Evolutionary conservation across 2,888 invertebrate genomes (phyloP).

Genomic region (Cheilosia grossa): DNA sequence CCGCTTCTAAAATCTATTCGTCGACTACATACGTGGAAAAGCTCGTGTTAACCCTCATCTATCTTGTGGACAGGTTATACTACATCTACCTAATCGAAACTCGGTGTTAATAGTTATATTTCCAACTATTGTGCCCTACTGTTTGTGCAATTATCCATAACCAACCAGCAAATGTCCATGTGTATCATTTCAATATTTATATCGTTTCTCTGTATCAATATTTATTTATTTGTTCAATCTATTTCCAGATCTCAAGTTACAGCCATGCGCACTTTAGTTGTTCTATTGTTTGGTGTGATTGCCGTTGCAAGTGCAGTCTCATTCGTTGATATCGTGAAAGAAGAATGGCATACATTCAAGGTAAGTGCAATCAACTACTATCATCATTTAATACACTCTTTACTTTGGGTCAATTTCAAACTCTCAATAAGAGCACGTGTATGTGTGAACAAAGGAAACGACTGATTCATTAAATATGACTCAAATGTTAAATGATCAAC

Average conservation of each 20-base stretch:
- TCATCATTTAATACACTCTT: too few relatives aligned
- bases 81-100: too few relatives aligned
- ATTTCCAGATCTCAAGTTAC: slow-evolving; percentile 40
- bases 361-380: slow-evolving; percentile 83
- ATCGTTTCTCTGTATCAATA: not conserved
- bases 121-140: not conserved
- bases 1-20: too few relatives aligned
- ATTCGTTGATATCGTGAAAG: slow-evolving; percentile 88
- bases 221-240: not conserved
- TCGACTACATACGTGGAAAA: too few relatives aligned
- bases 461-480: slow-evolving; percentile 1
- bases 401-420: not conserved
- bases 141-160: not conserved
- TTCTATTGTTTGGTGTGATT: slow-evolving; percentile 82
- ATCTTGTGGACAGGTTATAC: too few relatives aligned
- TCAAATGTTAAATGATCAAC: not conserved
- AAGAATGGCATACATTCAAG: slow-evolving; percentile 92
- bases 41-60: too few relatives aligned
- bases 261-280: slow-evolving; percentile 74
- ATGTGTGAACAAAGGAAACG: not conserved
- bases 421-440: not conserved
- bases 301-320: slow-evolving; percentile 87
- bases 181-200: not conserved
- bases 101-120: not conserved
- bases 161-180: not conserved